Percentiles rank a stretch among this genome's conserved stretches.
These are phyloP conservation scores for Eilema griseolum DNA, from an alignment of 2,888 invertebrate species.

Conservation along the genomic window DNA sequence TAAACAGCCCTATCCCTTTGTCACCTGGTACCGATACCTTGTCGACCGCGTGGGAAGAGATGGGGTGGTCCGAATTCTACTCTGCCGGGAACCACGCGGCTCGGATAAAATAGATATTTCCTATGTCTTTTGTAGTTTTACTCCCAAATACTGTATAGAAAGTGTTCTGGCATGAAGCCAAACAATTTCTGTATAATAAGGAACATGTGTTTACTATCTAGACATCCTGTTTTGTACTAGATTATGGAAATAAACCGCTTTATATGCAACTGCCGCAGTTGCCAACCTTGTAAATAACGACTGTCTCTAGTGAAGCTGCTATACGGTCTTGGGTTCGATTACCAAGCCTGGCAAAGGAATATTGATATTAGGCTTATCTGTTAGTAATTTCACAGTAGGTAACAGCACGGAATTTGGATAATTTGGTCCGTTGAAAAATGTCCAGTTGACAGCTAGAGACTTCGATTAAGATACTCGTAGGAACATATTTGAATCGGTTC, in stretches of 20 bases:
- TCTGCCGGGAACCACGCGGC: accelerated
- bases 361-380: background rate
- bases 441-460: too few species aligned
- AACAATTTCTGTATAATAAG: constrained; percentile 23
- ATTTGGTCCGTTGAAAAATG: too few species aligned
- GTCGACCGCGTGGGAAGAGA: too few species aligned
- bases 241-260: constrained; percentile 4
- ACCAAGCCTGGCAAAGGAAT: background rate
- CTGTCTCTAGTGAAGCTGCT: background rate
- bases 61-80: too few species aligned
- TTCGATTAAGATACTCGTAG: too few species aligned
- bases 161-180: constrained; percentile 43
- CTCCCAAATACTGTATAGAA: constrained; percentile 40
- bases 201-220: constrained; percentile 29
- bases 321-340: background rate
- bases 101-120: constrained; percentile 19
- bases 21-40: too few species aligned
- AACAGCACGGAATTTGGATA: too few species aligned
- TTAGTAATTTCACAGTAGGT: background rate
- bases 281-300: background rate
- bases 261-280: background rate
- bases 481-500: too few species aligned
- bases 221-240: constrained; percentile 11
- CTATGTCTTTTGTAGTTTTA: constrained; percentile 26
- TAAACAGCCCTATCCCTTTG: too few species aligned